Conservation (phyloP, 2,113 vertebrate species). For the Bujurquina vittata region DNA sequence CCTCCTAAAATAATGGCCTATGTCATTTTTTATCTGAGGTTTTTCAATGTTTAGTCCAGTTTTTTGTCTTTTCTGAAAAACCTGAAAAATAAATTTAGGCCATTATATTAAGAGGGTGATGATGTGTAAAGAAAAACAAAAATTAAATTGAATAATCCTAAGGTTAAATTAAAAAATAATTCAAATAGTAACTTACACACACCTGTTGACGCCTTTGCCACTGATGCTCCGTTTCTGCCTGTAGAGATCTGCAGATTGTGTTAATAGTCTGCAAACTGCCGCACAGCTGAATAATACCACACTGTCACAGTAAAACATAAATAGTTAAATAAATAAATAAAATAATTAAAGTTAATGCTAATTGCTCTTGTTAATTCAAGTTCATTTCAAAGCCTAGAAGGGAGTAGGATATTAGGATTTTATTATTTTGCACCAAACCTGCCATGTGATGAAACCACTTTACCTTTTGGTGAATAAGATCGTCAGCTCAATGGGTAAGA, state of each 20-base stretch:
- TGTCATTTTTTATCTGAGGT: no score
- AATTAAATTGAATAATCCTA: background rate
- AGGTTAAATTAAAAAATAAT: background rate
- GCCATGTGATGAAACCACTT: background rate
- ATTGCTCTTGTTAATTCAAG: background rate
- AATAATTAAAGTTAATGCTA: background rate
- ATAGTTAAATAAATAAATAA: background rate
- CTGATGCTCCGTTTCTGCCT: background rate
- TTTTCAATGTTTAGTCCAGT: no score
- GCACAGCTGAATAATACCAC: background rate
- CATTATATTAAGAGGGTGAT: no score
- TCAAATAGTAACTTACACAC: background rate
- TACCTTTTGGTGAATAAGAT: constrained; percentile 78
- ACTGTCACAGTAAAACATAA: constrained; percentile 8
- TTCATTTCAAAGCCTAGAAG: background rate
- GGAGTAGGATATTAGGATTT: background rate
- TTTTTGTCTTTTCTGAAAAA: no score
- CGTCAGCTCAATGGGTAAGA: constrained; percentile 78
- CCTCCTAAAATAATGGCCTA: no score
- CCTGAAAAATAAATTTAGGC: no score
- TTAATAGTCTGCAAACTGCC: background rate
- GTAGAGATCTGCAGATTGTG: background rate
- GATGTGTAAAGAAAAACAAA: background rate
- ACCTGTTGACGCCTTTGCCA: background rate
- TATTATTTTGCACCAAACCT: background rate